Base-by-base conservation (phyloP, 2,888 invertebrate genomes). In the Galerucella calmariensis region DNA sequence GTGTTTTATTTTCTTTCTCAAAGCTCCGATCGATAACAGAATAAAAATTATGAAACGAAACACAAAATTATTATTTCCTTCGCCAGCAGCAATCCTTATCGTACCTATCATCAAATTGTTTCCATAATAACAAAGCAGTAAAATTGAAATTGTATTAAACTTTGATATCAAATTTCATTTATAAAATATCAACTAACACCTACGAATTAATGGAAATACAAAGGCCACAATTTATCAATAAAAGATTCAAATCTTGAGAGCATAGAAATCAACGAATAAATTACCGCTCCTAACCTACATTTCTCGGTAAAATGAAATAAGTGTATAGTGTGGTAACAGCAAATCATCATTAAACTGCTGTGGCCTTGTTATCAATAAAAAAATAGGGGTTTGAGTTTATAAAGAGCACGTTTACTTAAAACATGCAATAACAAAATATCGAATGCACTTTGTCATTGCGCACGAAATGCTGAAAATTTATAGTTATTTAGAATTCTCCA, bases 361-460 rank as follows among this genome's bases (percentile, higher is more conserved):
- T 53, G 27, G 46, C 51, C 69, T 69, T 56, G 56, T 70, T 70
- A 70, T 56, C 65, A 63, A 24, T 65, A 65, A 14, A 65, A 70
- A 70, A 70, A 70, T 56, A 56, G 41, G 53, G 16, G 35, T 59
- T 24, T 59, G 24, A 56, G 35, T 70, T 70, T 70, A 20, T 69
- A 65, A 70, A 70, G 56, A 61, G 24, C 44, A 69, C 58, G 24
- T 69, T 61, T 69, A 69, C 48, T 44, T 48, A 14, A 20, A 61
- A 61, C 61, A 69, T 69, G 69, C 69, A 69, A 69, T 69, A 59
- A 69, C 61, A 35, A 35, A 69, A 69, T 69, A 69, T 69, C 59
- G 69, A 69, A 69, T 69, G 61, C 69, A 59, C 46, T 69, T 59
- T 69, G 69, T 48, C 69, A 61, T 69, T 69, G 61, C 59, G 11